Evolutionary conservation across 2,888 invertebrate genomes (phyloP).

Genomic region (Cordilura impudica): DNA sequence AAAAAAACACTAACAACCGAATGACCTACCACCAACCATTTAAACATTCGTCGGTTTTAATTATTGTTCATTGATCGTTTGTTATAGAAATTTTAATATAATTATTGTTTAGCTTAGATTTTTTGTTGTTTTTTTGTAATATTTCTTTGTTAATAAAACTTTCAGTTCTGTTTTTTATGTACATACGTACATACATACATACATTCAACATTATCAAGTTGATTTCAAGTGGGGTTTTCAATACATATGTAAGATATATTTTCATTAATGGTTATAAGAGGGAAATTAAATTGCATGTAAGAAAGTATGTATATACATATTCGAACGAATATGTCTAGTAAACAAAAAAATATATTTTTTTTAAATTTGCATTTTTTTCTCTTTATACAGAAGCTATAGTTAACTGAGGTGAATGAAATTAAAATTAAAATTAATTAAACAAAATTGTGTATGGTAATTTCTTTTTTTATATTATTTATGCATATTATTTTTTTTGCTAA

Average conservation of each 20-base stretch:
- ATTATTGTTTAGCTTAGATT: conserved; percentile 31
- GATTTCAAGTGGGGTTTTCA: conserved; percentile 17
- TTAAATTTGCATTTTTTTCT: conserved; percentile 44
- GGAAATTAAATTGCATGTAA: conserved; percentile 42
- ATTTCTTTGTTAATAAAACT: conserved; percentile 9
- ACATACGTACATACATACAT: too few species aligned
- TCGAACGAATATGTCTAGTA: neutral
- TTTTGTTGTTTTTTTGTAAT: conserved; percentile 11
- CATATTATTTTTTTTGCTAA: conserved; percentile 8
- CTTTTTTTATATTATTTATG: conserved; percentile 16
- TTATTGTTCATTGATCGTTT: conserved; percentile 46
- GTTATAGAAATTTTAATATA: neutral
- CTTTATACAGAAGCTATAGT: conserved; percentile 18
- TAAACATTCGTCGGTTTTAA: conserved; percentile 23
- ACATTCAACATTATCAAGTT: conserved; percentile 8
- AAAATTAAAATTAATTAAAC: conserved; percentile 2
- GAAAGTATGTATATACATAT: neutral
- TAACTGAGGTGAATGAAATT: conserved; percentile 45
- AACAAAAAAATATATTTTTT: conserved; percentile 33
- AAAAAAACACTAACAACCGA: neutral
- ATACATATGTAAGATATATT: neutral
- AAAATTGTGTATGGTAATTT: conserved; percentile 21
- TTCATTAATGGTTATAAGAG: conserved; percentile 20
- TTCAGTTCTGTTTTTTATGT: conserved; percentile 19
- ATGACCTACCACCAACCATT: neutral